phyloP scores from a whole-genome alignment of 2,797 vertebrate species.

The Tangara arthus region DNA sequence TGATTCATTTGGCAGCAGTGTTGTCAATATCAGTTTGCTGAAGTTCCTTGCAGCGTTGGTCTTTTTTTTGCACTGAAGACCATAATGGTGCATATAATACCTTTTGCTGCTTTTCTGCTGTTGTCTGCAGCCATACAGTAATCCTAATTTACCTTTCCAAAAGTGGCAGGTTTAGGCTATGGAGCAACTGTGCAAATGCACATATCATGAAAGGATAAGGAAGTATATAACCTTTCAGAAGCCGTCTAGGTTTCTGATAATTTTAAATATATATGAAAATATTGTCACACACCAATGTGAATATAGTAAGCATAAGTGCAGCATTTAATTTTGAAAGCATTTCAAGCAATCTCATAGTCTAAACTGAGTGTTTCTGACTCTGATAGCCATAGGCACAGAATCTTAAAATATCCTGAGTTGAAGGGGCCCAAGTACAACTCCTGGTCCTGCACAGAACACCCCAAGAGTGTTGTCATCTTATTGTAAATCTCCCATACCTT shows the following conservation, averaged over 20 bases:
- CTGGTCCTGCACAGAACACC: neutral
- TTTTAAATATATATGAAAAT: neutral
- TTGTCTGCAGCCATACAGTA: neutral
- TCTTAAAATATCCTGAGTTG: neutral
- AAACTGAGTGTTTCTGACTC: neutral
- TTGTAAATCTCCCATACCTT: too few species aligned
- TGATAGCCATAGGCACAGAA: neutral
- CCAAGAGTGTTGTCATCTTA: too few species aligned
- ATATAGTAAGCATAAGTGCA: neutral
- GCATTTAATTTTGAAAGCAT: neutral
- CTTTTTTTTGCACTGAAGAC: neutral
- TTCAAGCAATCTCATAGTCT: neutral
- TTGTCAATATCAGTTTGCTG: neutral
- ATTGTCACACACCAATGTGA: neutral
- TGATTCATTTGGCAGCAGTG: neutral
- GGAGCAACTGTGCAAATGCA: neutral
- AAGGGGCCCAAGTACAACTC: neutral
- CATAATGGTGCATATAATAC: neutral
- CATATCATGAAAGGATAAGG: neutral
- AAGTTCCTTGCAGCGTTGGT: neutral
- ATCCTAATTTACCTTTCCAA: neutral
- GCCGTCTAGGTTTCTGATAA: neutral
- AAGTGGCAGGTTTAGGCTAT: neutral
- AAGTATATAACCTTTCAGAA: neutral
- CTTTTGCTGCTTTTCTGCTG: neutral